Evolutionary conservation across 2,797 vertebrate species (phyloP).

Genomic region (Takifugu rubripes): DNA sequence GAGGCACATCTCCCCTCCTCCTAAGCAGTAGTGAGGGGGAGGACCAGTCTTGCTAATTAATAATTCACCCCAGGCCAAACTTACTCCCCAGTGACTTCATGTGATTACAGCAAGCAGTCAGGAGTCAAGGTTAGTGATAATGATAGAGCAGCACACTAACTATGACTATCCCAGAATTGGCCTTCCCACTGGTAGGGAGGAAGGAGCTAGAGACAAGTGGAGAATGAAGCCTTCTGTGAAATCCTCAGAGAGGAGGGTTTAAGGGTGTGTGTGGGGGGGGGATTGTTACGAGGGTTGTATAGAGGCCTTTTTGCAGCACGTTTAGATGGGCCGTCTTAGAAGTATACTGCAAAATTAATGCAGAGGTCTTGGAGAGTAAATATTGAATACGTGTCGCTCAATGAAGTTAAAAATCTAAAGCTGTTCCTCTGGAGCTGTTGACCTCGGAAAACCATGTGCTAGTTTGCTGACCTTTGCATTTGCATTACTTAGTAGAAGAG

Average conservation of each 20-base stretch:
- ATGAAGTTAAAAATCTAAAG: slow-evolving; percentile 73
- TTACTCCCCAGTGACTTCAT: slow-evolving; percentile 64
- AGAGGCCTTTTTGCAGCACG: slow-evolving; percentile 51
- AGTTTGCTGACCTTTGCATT: slow-evolving; percentile 72
- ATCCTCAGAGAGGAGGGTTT: slow-evolving; percentile 42
- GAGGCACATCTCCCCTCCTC: slow-evolving; percentile 46
- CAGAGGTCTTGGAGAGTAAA: slow-evolving; percentile 76
- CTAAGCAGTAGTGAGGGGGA: slow-evolving; percentile 61
- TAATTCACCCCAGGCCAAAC: slow-evolving; percentile 78
- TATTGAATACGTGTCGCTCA: slow-evolving; percentile 77
- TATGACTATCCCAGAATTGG: slow-evolving; percentile 74
- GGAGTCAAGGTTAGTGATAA: slow-evolving; percentile 80
- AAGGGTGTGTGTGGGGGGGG: slow-evolving; percentile 18
- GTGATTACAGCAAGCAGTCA: slow-evolving; percentile 77
- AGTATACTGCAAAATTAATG: slow-evolving; percentile 71
- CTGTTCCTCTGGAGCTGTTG: slow-evolving; percentile 70
- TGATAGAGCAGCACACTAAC: slow-evolving; percentile 72
- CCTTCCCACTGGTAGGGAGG: slow-evolving; percentile 69
- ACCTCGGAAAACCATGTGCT: slow-evolving; percentile 65
- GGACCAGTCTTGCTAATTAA: slow-evolving; percentile 76
- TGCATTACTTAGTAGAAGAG: slow-evolving; percentile 73
- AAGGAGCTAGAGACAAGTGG: slow-evolving; percentile 51
- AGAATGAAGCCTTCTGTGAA: slow-evolving; percentile 57
- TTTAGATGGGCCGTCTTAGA: slow-evolving; percentile 56
- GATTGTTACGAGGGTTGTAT: slow-evolving; percentile 42